phyloP scores from a whole-genome alignment of 1,140 invertebrate genomes.

The Belonocnema kinseyi region DNA sequence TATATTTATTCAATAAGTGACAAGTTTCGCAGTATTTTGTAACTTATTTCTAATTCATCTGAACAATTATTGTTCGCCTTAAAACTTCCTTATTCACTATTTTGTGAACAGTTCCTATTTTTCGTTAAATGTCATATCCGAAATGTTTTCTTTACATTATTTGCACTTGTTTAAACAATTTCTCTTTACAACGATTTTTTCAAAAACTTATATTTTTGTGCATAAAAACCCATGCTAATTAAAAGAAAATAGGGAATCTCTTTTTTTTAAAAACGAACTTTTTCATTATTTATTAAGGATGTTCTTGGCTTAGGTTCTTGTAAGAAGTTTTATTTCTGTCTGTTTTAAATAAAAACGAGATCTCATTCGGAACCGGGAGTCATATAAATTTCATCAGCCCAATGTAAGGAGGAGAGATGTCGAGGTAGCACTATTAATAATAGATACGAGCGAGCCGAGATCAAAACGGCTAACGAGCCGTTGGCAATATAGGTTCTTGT shows the following conservation, averaged over 20 bases:
- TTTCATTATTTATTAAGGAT: not conserved
- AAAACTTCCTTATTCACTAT: too few relatives aligned
- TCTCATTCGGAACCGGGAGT: slow-evolving; percentile 23
- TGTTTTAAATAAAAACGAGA: slow-evolving; percentile 5
- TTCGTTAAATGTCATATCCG: too few relatives aligned
- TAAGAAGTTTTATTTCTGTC: not conserved
- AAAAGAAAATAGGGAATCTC: not conserved
- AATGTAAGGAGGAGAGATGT: slow-evolving; percentile 32
- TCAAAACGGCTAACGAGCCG: slow-evolving; percentile 64
- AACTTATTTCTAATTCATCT: too few relatives aligned
- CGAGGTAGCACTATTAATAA: slow-evolving; percentile 58
- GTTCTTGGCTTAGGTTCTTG: not conserved
- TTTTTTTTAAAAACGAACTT: not conserved
- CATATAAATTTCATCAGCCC: slow-evolving; percentile 49
- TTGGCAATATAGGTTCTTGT: slow-evolving; percentile 59
- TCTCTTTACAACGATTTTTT: too few relatives aligned
- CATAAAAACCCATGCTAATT: not conserved
- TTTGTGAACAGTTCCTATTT: too few relatives aligned
- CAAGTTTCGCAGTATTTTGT: too few relatives aligned
- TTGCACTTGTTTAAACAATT: too few relatives aligned
- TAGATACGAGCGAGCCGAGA: slow-evolving; percentile 48
- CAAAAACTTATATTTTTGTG: too few relatives aligned
- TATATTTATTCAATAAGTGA: too few relatives aligned
- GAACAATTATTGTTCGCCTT: too few relatives aligned
- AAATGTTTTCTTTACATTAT: too few relatives aligned